These are phyloP conservation scores for Osmerus eperlanus DNA, from an alignment of 2,113 vertebrate genomes.

Conservation along the genomic window DNA sequence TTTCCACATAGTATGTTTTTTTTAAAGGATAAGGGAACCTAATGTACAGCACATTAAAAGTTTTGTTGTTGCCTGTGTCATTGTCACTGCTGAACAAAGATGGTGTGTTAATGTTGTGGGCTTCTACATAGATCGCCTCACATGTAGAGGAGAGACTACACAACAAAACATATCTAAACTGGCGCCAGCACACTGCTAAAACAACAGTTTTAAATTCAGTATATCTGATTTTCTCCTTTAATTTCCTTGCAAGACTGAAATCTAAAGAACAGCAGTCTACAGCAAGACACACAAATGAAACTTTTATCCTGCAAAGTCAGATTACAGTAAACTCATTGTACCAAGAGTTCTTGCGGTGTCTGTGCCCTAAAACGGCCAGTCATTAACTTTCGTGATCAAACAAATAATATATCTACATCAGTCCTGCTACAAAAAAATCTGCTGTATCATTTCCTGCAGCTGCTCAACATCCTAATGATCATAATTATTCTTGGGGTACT, in stretches of 20 bases:
- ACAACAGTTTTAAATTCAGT: neutral
- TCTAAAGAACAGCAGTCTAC: neutral
- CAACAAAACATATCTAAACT: neutral
- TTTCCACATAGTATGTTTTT: neutral
- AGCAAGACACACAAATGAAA: slow-evolving; percentile 5
- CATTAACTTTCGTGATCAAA: slow-evolving; percentile 14
- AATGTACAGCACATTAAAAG: no score
- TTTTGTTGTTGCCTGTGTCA: no score
- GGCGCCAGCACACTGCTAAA: neutral
- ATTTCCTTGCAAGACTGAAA: neutral
- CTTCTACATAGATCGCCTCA: neutral
- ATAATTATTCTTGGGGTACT: slow-evolving; percentile 61
- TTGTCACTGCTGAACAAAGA: no score
- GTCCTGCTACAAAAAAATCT: slow-evolving; percentile 47
- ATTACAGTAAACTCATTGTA: neutral
- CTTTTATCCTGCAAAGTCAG: neutral
- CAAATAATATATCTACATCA: slow-evolving; percentile 44
- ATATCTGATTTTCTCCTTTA: slow-evolving; percentile 2
- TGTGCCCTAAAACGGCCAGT: slow-evolving; percentile 26
- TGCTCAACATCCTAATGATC: slow-evolving; percentile 55
- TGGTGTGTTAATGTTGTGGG: no score
- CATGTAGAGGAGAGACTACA: neutral
- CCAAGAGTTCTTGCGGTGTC: neutral
- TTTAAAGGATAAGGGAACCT: no score
- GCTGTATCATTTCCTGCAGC: slow-evolving; percentile 64